phyloP scores from a whole-genome alignment of 2,797 vertebrate species.

The Myripristis jacobus region DNA sequence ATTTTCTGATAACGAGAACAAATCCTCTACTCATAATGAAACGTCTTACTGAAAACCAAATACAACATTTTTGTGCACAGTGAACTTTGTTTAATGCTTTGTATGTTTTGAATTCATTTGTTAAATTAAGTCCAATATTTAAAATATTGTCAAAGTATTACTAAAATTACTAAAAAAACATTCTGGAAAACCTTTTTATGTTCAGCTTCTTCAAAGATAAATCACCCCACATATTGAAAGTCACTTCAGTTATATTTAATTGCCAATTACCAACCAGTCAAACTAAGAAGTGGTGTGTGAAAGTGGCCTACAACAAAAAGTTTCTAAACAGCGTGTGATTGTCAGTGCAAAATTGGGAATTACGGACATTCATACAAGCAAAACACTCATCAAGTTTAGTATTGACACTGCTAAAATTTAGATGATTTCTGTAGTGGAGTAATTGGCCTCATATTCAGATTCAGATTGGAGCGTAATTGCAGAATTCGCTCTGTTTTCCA shows the following conservation, averaged over 20 bases:
- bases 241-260: neutral
- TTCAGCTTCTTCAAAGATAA: conserved; percentile 17
- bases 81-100: conserved; percentile 12
- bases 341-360: conserved; percentile 24
- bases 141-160: conserved; percentile 36
- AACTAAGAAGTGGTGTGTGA: conserved; percentile 3
- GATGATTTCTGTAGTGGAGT: conserved; percentile 14
- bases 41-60: neutral
- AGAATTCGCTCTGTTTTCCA: conserved; percentile 42
- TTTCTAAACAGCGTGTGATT: conserved; percentile 9
- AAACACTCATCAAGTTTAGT: conserved; percentile 36
- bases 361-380: neutral
- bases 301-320: neutral
- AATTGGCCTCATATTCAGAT: conserved; percentile 48
- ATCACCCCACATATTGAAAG: neutral
- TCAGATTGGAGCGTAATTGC: conserved; percentile 35
- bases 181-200: conserved; percentile 20
- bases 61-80: conserved; percentile 24
- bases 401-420: conserved; percentile 11
- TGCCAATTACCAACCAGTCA: neutral
- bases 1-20: conserved; percentile 25
- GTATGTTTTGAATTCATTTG: conserved; percentile 19
- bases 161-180: neutral
- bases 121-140: conserved; percentile 14
- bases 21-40: neutral